Evolutionary conservation across 2,888 invertebrate genomes (phyloP), one percentile per base, ranked within the genome.

Genomic region (Erebia palarica): DNA sequence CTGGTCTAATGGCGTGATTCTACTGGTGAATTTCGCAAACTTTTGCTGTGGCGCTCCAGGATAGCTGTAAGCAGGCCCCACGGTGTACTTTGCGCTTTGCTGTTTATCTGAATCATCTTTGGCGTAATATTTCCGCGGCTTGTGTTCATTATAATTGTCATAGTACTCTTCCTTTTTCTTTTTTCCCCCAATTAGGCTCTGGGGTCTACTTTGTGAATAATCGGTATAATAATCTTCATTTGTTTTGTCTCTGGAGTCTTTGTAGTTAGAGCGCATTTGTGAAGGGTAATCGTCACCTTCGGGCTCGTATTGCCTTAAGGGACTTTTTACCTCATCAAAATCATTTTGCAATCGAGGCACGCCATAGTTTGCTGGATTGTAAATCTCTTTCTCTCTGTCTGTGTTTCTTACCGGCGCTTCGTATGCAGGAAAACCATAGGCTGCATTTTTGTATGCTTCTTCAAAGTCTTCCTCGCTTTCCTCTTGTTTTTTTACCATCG

Each of bases 391-490:
- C 76, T 91, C 86, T 73, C 87, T 90, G 76, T 91, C 92, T 10
- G 77, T 71, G 36, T 90, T 87, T 13, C 79, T 75, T 1, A 84
- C 75, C 59, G 85, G 81, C 14, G 78, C 76, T 59, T 85, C 83
- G 66, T 85, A 92, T 0, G 88, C 89, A 16, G 90, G 90, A 72
- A 93, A 94, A 8, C 92, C 93, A 68, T 83, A 82, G 0, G 93
- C 92, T 16, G 93, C 86, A 68, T 91, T 82, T 78, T 91, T 87
- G 69, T 93, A 94, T 3, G 88, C 89, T 65, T 88, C 89, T 75
- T 93, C 92, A 76, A 93, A 94, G 73, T 91, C 88, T 78, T 93
- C 87, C 77, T 94, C 93, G 59, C 83, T 89, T 67, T 92, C 89
- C 76, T 88, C 87, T 72, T 90, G 88, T n/a, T 85, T 82, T 36